phyloP scores from a whole-genome alignment of 2,797 vertebrate genomes.

The Pangasius mekongensis region DNA sequence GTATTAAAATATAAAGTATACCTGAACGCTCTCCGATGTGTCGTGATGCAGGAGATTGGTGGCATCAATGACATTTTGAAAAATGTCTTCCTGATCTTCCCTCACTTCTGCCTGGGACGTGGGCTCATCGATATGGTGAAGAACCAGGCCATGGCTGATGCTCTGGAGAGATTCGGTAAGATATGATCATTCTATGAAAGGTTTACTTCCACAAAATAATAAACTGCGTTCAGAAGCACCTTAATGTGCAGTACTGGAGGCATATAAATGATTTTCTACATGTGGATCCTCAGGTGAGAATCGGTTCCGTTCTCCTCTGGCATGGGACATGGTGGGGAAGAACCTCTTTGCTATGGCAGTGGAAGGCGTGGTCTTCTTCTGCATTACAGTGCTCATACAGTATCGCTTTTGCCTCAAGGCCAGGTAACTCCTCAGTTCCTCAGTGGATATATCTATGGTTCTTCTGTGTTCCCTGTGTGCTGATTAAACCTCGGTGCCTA shows the following conservation, averaged over 20 bases:
- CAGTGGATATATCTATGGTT: neutral
- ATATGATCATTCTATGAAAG: neutral
- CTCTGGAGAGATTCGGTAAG: conserved; percentile 94
- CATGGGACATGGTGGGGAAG: conserved; percentile 96
- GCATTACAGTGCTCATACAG: conserved; percentile 93
- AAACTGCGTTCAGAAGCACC: neutral
- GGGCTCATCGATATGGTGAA: conserved; percentile 99
- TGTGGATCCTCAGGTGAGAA: conserved; percentile 83
- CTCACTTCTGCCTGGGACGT: conserved; percentile 94
- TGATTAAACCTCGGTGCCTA: neutral
- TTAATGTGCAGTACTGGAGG: neutral
- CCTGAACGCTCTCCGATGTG: neutral
- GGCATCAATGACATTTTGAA: conserved; percentile 95
- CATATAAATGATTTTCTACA: neutral
- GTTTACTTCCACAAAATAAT: neutral
- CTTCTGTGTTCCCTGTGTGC: neutral
- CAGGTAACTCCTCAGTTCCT: conserved; percentile 73
- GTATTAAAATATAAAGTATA: neutral
- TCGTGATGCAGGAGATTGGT: conserved; percentile 82
- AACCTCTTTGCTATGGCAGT: conserved; percentile 98
- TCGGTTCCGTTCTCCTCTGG: conserved; percentile 91
- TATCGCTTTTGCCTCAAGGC: conserved; percentile 95
- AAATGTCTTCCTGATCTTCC: conserved; percentile 95
- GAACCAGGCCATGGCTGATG: conserved; percentile 98
- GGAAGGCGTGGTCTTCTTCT: conserved; percentile 92